These are phyloP conservation scores for Ophion ellenae DNA, from an alignment of 2,888 invertebrate genomes.

Conservation along the genomic window DNA sequence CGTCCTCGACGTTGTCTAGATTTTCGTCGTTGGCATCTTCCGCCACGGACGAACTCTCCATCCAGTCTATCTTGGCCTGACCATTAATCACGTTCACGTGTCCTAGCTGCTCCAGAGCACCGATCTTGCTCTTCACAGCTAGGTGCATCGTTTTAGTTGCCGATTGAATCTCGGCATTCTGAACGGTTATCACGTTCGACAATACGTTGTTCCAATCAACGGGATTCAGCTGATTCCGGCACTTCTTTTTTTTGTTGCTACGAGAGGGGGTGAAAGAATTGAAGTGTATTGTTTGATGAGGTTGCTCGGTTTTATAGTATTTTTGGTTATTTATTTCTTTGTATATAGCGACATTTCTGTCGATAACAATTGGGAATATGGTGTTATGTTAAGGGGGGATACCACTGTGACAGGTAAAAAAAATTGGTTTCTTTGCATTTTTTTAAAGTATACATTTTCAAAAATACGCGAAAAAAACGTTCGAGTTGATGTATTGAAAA, in stretches of 20 bases:
- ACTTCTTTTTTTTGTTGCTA: slow-evolving; percentile 78
- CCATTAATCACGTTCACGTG: slow-evolving; percentile 71
- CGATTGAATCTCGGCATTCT: slow-evolving; percentile 69
- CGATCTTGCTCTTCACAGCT: slow-evolving; percentile 71
- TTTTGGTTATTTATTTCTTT: no score
- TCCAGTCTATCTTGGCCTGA: slow-evolving; percentile 75
- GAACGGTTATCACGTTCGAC: slow-evolving; percentile 70
- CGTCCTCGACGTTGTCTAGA: slow-evolving; percentile 59
- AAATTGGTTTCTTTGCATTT: no score
- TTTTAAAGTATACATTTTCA: no score
- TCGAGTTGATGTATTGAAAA: no score
- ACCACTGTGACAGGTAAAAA: no score
- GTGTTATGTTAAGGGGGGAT: no score
- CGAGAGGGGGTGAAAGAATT: no score
- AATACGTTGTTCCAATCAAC: slow-evolving; percentile 79
- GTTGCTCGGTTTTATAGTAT: no score
- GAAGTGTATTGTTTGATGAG: no score
- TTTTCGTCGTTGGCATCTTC: slow-evolving; percentile 64
- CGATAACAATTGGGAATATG: no score
- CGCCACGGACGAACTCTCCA: slow-evolving; percentile 33
- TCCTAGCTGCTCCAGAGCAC: slow-evolving; percentile 72
- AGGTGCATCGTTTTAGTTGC: slow-evolving; percentile 71
- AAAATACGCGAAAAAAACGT: no score
- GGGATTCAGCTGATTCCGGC: slow-evolving; percentile 75
- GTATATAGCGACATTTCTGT: no score